Evolutionary conservation across 2,797 vertebrate species (phyloP).

Genomic region (Pelodytes ibericus): DNA sequence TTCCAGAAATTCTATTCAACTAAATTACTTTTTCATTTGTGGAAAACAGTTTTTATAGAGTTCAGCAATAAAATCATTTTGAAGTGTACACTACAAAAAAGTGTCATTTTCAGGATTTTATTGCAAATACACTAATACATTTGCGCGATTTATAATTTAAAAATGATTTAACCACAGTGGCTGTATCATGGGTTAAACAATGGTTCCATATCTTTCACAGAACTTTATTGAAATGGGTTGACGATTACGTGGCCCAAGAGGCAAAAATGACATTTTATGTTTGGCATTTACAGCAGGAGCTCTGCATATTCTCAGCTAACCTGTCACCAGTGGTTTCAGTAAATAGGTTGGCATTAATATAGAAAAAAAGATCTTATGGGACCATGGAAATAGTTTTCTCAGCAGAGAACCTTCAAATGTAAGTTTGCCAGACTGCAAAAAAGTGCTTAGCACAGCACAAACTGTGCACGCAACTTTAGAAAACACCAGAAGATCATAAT

Average conservation of each 20-base stretch:
- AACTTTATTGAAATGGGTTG: slow-evolving; percentile 39
- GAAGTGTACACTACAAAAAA: not conserved
- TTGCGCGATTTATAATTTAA: not conserved
- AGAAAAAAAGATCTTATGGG: slow-evolving; percentile 57
- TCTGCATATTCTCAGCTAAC: slow-evolving; percentile 54
- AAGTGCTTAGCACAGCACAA: slow-evolving; percentile 8
- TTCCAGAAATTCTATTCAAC: not conserved
- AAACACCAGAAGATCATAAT: slow-evolving; percentile 11
- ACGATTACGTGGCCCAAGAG: slow-evolving; percentile 28
- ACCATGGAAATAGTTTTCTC: slow-evolving; percentile 61
- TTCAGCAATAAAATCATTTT: not conserved
- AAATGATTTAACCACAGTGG: not conserved
- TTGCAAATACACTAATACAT: not conserved
- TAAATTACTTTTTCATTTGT: not conserved
- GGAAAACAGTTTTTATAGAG: not conserved
- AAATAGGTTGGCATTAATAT: slow-evolving; percentile 60
- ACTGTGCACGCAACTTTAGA: not conserved
- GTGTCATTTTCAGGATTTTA: not conserved
- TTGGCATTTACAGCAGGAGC: slow-evolving; percentile 29
- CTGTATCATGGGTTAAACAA: not conserved
- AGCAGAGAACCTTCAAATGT: slow-evolving; percentile 57
- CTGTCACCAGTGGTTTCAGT: slow-evolving; percentile 60
- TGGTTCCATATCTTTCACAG: not conserved
- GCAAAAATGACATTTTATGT: slow-evolving; percentile 39
- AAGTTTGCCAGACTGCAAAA: slow-evolving; percentile 52